These are phyloP conservation scores for Cygnus buccinator DNA, from an alignment of 2,113 vertebrate species.

Conservation along the genomic window DNA sequence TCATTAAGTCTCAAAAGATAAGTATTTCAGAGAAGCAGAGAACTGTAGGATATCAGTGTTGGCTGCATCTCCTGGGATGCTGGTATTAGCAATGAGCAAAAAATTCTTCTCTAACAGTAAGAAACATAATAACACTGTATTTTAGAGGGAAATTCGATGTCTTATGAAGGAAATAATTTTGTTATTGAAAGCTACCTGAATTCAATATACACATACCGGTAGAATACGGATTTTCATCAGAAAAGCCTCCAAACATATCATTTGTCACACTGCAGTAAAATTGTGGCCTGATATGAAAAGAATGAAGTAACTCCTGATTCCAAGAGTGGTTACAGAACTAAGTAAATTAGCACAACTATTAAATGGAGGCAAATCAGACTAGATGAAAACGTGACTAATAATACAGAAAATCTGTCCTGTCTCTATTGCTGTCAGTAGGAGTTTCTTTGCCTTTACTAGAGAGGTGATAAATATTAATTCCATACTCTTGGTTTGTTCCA, in stretches of 20 bases:
- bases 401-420: neutral
- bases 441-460: neutral
- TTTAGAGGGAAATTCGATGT: neutral
- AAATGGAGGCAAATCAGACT: neutral
- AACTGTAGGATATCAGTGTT: neutral
- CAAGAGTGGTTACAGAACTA: neutral
- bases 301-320: neutral
- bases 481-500: neutral
- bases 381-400: neutral
- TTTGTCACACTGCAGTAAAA: slow-evolving; percentile 70
- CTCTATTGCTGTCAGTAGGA: neutral
- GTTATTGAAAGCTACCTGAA: slow-evolving; percentile 66
- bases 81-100: neutral
- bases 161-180: neutral
- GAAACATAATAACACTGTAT: neutral
- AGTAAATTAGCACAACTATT: neutral
- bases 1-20: neutral
- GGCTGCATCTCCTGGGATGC: neutral
- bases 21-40: neutral
- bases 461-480: neutral
- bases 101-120: neutral
- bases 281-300: slow-evolving; percentile 69
- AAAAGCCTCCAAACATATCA: slow-evolving; percentile 74
- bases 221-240: slow-evolving; percentile 55
- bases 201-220: slow-evolving; percentile 72